Base-by-base conservation (phyloP, 1,140 invertebrate species). In the Heterodera carotae region DNA sequence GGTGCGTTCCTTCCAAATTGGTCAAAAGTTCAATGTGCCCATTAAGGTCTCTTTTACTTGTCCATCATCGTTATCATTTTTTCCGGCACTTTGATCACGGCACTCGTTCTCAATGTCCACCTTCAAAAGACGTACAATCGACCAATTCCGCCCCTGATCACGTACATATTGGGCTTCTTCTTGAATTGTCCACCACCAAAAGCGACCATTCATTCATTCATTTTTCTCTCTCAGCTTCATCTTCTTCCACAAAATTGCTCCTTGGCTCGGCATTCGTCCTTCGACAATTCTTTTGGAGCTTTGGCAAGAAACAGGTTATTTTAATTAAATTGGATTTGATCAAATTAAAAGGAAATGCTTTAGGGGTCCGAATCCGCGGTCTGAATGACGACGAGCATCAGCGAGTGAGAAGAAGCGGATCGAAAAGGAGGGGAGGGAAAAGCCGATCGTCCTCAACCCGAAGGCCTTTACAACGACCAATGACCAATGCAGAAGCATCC, bases 51-150 rank as follows among this genome's bases (percentile, higher is more conserved):
- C 53, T 87, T 87, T 77, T 87, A 87, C 70, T 76, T 87, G 10
- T 78, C 85, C 27, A 88, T 87, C 22, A 87, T 87, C 29, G 76
- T 87, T 22, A 83, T 87, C 29, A 87, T 87, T 59, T 87, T 87
- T 78, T 74, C 85, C 25, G 85, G 86, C 59, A 87, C 85, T 36
- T 60, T 87, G 27, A 85, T 87, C 78, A 87, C 85, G 31, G 87
- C 86, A 12, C 86, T 87, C 43, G 84, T 87, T 69, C 74, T 87
- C 12, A 87, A 87, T 77, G 79, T 87, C 22, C 85, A 87, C 67
- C 80, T 87, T 29, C 85, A 87, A 69, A 87, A 87, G 76, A 82
- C 82, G 27, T 80, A 84, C 62, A 78, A 81, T 70, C 81, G 80
- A 34, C 86, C 86, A 59, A 87, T 87, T 64, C 78, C 85, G 12